These are phyloP conservation scores for Megalurothrips usitatus DNA, from an alignment of 2,888 invertebrate genomes.

Conservation along the genomic window DNA sequence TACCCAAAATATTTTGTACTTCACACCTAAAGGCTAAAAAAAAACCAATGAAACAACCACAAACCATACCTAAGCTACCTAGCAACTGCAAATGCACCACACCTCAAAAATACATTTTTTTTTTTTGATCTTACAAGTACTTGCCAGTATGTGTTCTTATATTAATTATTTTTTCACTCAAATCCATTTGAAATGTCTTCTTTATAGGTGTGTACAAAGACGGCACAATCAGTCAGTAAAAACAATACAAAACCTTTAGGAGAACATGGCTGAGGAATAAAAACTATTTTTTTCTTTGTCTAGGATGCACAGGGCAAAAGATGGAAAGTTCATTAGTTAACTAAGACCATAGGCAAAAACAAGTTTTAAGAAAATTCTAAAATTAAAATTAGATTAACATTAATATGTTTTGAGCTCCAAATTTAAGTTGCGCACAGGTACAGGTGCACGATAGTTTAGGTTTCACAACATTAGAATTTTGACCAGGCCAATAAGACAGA, in stretches of 20 bases:
- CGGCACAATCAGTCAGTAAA: conserved; percentile 5
- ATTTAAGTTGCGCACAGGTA: too few species aligned
- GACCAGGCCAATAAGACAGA: too few species aligned
- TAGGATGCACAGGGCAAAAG: too few species aligned
- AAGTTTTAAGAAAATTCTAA: too few species aligned
- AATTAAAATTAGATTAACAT: too few species aligned
- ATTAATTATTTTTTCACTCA: not conserved
- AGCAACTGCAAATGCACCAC: not conserved
- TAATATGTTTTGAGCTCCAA: too few species aligned
- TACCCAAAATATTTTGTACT: conserved; percentile 27
- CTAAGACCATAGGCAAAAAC: too few species aligned
- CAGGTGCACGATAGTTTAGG: too few species aligned
- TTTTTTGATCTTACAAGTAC: not conserved
- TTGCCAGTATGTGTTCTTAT: not conserved
- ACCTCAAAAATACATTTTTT: not conserved
- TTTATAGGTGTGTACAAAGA: not conserved
- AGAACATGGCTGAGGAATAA: not conserved
- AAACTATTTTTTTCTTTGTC: too few species aligned
- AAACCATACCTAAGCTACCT: not conserved
- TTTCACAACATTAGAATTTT: too few species aligned
- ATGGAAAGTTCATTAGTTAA: too few species aligned
- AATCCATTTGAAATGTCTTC: not conserved
- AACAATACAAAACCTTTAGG: not conserved
- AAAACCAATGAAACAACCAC: not conserved
- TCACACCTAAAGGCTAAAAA: not conserved